Percentiles rank a stretch among this genome's conserved stretches.
Evolutionary conservation across 2,113 vertebrate species (phyloP).

Genomic region (Azemiops feae): DNA sequence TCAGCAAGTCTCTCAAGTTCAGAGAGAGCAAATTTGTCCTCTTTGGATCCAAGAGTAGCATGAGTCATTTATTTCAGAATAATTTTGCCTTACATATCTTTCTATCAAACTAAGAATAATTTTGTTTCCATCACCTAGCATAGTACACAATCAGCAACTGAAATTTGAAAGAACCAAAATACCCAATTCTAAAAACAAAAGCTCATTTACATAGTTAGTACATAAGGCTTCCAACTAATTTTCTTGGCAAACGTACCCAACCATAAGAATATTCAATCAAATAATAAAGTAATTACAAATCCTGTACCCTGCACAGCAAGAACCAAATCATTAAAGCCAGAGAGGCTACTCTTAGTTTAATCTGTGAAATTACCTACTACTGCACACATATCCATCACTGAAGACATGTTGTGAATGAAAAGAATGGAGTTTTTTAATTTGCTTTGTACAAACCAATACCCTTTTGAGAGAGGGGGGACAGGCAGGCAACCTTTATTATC

Average conservation of each 20-base stretch:
- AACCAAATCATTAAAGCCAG: neutral
- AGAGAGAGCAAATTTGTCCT: neutral
- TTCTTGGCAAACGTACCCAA: neutral
- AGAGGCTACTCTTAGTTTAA: neutral
- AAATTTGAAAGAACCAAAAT: neutral
- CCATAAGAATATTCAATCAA: neutral
- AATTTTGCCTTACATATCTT: neutral
- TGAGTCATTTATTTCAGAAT: neutral
- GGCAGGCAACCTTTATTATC: no score
- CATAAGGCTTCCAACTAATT: neutral
- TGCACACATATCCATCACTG: neutral
- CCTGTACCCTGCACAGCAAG: neutral
- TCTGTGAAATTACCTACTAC: neutral
- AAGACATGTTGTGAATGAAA: neutral
- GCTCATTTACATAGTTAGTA: neutral
- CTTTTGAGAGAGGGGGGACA: no score
- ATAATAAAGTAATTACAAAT: neutral
- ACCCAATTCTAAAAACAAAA: neutral
- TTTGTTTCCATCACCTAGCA: neutral
- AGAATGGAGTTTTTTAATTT: neutral
- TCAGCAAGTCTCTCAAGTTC: neutral
- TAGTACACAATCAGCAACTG: neutral
- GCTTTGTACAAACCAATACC: neutral
- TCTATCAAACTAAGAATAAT: neutral
- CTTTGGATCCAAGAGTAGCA: neutral